phyloP scores from a whole-genome alignment of 2,113 vertebrate species.

The Scopus umbretta region DNA sequence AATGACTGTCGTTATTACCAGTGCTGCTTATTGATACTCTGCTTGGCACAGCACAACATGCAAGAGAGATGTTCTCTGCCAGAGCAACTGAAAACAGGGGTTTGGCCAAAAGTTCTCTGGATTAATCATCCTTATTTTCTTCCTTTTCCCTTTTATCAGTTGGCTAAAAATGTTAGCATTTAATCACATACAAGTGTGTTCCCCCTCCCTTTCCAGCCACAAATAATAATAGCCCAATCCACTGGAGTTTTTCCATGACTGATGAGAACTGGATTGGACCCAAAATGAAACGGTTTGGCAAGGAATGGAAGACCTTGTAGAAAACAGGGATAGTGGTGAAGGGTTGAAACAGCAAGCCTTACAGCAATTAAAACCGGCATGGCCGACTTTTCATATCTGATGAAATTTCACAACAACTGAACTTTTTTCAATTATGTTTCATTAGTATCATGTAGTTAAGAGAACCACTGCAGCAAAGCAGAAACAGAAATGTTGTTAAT shows the following conservation, averaged over 20 bases:
- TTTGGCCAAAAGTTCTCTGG: background rate
- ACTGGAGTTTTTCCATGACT: slow-evolving; percentile 9
- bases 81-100: background rate
- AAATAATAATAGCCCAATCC: slow-evolving; percentile 2
- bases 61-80: background rate
- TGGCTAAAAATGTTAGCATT: slow-evolving; percentile 14
- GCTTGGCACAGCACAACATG: background rate
- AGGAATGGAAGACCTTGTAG: background rate
- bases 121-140: background rate
- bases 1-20: background rate
- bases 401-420: background rate
- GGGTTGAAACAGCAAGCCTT: background rate
- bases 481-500: background rate
- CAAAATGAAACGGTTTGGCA: slow-evolving; percentile 30
- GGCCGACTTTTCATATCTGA: background rate
- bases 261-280: background rate
- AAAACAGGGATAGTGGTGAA: background rate
- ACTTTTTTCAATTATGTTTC: background rate
- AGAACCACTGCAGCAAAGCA: background rate
- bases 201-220: background rate
- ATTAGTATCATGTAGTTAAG: background rate
- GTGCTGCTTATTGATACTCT: background rate
- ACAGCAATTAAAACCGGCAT: background rate
- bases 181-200: background rate
- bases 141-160: background rate